Conservation (phyloP, 2,888 invertebrate species). For the Thera britannica region DNA sequence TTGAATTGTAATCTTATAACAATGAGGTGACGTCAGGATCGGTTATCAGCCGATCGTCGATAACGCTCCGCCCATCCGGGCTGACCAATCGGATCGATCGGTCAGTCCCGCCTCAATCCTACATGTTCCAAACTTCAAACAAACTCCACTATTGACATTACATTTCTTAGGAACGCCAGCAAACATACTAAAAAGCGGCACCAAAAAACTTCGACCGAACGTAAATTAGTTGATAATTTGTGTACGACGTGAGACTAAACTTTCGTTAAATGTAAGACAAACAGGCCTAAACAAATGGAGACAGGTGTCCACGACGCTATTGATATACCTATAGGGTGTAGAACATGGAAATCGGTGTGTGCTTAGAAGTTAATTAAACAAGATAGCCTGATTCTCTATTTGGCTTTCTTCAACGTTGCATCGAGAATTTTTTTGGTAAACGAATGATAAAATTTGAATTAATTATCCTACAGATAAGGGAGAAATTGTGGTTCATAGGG, state of each 20-base stretch:
- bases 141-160: slow-evolving; percentile 24
- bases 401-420: slow-evolving; percentile 63
- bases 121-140: slow-evolving; percentile 32
- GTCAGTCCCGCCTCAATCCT: slow-evolving; percentile 59
- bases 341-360: slow-evolving; percentile 77
- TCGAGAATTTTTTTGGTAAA: slow-evolving; percentile 40
- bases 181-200: slow-evolving; percentile 38
- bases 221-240: slow-evolving; percentile 84
- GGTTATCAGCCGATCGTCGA: slow-evolving; percentile 59
- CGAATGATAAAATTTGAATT: slow-evolving; percentile 33
- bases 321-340: slow-evolving; percentile 71
- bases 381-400: slow-evolving; percentile 77
- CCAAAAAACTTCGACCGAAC: slow-evolving; percentile 64
- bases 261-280: slow-evolving; percentile 80
- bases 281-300: slow-evolving; percentile 82
- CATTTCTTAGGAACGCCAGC: slow-evolving; percentile 42
- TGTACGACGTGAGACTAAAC: slow-evolving; percentile 76
- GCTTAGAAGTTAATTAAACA: slow-evolving; percentile 77
- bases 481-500: slow-evolving; percentile 25
- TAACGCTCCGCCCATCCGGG: slow-evolving; percentile 72
- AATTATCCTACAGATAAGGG: slow-evolving; percentile 33
- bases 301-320: slow-evolving; percentile 80
- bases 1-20: slow-evolving; percentile 28
- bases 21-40: slow-evolving; percentile 55
- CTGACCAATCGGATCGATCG: slow-evolving; percentile 78